phyloP scores from a whole-genome alignment of 2,113 vertebrate species.

The zebrafish (Danio rerio) region DNA sequence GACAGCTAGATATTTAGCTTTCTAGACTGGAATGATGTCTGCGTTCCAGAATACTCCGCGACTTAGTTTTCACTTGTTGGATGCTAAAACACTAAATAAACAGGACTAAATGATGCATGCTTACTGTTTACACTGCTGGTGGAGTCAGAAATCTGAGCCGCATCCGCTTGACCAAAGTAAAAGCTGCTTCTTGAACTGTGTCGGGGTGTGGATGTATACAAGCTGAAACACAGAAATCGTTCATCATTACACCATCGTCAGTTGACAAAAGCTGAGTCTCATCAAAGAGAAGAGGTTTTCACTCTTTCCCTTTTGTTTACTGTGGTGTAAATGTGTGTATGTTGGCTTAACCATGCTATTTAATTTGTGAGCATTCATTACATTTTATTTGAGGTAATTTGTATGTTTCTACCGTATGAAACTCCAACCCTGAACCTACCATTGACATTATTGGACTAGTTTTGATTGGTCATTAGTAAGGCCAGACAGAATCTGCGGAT shows the following conservation, averaged over 20 bases:
- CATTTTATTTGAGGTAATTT: too few species aligned
- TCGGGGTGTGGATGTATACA: conserved; percentile 20
- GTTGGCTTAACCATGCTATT: too few species aligned
- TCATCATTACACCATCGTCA: background rate
- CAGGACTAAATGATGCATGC: conserved; percentile 39
- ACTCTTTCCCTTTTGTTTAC: background rate
- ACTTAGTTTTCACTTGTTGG: conserved; percentile 50
- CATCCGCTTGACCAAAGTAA: conserved; percentile 10
- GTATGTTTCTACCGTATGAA: too few species aligned
- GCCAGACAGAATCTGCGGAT: too few species aligned
- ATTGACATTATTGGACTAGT: too few species aligned
- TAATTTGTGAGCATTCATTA: too few species aligned
- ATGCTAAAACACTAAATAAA: conserved; percentile 31
- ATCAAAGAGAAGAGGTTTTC: background rate
- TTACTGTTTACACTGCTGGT: conserved; percentile 52
- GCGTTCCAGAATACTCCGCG: conserved; percentile 21
- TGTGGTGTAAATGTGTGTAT: background rate
- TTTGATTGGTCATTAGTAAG: too few species aligned
- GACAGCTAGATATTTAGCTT: background rate
- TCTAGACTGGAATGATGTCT: conserved; percentile 11
- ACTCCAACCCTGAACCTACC: too few species aligned
- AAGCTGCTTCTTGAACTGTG: conserved; percentile 37
- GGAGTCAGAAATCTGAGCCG: conserved; percentile 41
- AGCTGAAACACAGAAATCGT: conserved; percentile 33
- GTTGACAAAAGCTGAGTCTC: background rate